Evolutionary conservation across 2,113 vertebrate species (phyloP).

Genomic region (Genyomyrus donnyi): DNA sequence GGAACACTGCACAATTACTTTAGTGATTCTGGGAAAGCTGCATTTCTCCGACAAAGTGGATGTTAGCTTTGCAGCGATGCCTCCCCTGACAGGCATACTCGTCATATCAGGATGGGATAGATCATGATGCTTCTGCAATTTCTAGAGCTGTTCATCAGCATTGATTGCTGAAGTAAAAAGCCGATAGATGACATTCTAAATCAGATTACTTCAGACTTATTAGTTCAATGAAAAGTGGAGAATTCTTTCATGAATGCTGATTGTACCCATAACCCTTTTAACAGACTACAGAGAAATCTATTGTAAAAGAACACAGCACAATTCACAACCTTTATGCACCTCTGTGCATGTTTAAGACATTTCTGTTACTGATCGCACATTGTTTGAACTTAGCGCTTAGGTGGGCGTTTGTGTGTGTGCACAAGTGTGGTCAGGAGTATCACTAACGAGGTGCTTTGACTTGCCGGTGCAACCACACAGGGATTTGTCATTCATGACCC

Average conservation of each 20-base stretch:
- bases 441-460: slow-evolving; percentile 14
- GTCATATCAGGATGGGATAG: not conserved
- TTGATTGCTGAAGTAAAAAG: not conserved
- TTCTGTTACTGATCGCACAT: not conserved
- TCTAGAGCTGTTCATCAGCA: not conserved
- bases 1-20: not conserved
- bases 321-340: not conserved
- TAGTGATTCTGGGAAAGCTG: not conserved
- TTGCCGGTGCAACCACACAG: slow-evolving; percentile 1
- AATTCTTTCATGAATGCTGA: not conserved
- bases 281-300: not conserved
- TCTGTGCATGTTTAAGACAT: not conserved
- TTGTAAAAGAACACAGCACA: not conserved
- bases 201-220: not conserved
- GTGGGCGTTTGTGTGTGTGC: slow-evolving; percentile 12
- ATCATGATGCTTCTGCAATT: not conserved
- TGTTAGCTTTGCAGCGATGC: not conserved
- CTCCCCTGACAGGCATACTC: not conserved
- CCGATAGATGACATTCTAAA: not conserved
- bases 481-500: slow-evolving; percentile 29
- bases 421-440: not conserved
- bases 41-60: not conserved
- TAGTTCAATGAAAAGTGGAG: not conserved
- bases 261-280: not conserved
- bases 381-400: slow-evolving; percentile 20